Conservation (phyloP, 1,140 invertebrate genomes). For the Ectropis grisescens region DNA sequence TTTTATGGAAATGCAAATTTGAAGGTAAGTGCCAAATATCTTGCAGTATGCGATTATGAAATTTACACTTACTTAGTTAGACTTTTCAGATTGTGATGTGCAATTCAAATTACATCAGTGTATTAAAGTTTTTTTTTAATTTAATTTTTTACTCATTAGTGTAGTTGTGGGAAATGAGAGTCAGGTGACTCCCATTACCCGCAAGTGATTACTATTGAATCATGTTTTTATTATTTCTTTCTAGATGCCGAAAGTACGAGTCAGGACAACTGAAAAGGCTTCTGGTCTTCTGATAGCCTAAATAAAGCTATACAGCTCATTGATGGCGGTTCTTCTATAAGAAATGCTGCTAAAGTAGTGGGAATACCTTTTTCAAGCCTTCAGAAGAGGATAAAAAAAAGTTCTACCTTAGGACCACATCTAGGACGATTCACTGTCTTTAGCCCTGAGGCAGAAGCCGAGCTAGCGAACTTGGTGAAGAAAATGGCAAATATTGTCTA, state of each 20-base stretch:
- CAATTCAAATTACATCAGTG: too few relatives aligned
- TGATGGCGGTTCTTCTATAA: constrained; percentile 28
- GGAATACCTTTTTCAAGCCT: constrained; percentile 31
- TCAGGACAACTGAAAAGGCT: constrained; percentile 30
- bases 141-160: constrained; percentile 10
- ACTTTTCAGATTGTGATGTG: too few relatives aligned
- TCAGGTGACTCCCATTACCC: constrained; percentile 28
- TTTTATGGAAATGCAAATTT: too few relatives aligned
- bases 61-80: too few relatives aligned
- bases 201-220: constrained; percentile 15
- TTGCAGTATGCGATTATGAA: too few relatives aligned
- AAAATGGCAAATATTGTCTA: constrained; percentile 31
- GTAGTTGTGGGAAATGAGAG: constrained; percentile 19
- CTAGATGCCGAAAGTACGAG: constrained; percentile 28
- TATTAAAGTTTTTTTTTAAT: constrained; percentile 12
- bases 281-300: constrained; percentile 24
- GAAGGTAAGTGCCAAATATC: too few relatives aligned
- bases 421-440: constrained; percentile 22
- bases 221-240: constrained; percentile 13
- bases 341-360: constrained; percentile 28
- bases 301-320: constrained; percentile 23
- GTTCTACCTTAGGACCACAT: constrained; percentile 15
- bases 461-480: constrained; percentile 21
- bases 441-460: constrained; percentile 16
- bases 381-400: constrained; percentile 24